A percentile compares a stretch with the other conserved stretches of the same genome.
Conservation (phyloP, 2,113 vertebrate genomes). For the Colinus virginianus region DNA sequence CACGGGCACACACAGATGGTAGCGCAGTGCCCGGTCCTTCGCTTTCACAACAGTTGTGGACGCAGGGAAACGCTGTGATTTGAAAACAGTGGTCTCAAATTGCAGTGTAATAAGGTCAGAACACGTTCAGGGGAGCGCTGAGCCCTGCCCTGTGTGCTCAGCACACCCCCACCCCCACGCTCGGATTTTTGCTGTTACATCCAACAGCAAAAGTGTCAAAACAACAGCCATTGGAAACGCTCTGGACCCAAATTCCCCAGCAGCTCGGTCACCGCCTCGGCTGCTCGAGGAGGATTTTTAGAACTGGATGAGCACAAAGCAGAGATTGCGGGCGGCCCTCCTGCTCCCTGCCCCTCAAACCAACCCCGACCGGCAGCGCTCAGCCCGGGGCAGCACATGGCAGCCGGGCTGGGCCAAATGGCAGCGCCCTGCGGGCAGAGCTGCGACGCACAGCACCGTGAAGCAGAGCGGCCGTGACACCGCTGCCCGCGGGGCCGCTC, state of each 20-base stretch:
- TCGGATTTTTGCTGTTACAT: rapidly evolving
- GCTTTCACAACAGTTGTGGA: not conserved
- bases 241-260: rapidly evolving
- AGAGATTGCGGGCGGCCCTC: not conserved
- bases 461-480: constrained; percentile 10
- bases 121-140: not conserved
- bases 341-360: not conserved
- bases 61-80: rapidly evolving
- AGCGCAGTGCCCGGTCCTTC: not conserved
- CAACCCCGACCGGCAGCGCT: too few species aligned
- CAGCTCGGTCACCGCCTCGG: rapidly evolving
- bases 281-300: rapidly evolving
- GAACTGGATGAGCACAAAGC: not conserved
- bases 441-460: not conserved
- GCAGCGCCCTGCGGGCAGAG: not conserved
- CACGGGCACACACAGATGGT: not conserved
- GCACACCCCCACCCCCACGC: rapidly evolving
- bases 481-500: not conserved
- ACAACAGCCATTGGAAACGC: rapidly evolving
- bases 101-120: rapidly evolving
- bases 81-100: rapidly evolving
- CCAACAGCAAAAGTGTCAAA: rapidly evolving
- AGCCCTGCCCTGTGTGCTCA: rapidly evolving
- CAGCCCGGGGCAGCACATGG: too few species aligned
- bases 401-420: not conserved